Base-by-base conservation (phyloP, 2,113 vertebrate species). In the Platycercus adscitus region DNA sequence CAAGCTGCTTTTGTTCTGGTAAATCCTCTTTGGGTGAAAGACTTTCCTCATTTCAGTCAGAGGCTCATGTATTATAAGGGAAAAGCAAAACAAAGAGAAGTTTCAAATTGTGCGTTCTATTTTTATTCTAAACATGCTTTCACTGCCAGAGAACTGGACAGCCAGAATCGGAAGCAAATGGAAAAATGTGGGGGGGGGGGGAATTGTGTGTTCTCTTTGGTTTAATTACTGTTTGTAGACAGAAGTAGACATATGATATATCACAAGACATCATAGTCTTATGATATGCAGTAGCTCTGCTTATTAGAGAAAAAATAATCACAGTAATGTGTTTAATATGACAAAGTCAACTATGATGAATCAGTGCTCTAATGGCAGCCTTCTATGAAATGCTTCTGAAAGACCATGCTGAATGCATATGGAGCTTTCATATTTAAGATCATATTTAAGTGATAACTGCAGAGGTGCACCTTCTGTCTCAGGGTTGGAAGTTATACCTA, bases 51-150 rank as follows among this genome's bases (percentile, higher is more conserved):
- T 46, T 83, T 83, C 29, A n/a, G 20, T 28, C 28, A 35, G 50
- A 73, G 39, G 66, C 39, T 85, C 11, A 8, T n/a, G 28, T 33
- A 86, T 26, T 55, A 56, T 79, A 92, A 92, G 56, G 61, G 44
- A 58, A 81, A 84, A 71, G 43, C 23, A 81, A 76, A 92, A 55
- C n/a, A 87, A 70, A 71, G 50, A 24, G 72, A 75, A 81, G 71
- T 73, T 94, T 89, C 43, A 81, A 56, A 88, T 71, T 58, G 37
- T 69, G 68, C 33, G 29, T 60, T 95, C 81, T 91, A 9, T 35
- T 95, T 95, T 96, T 94, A 73, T 56, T 91, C 71, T 64, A 91
- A 89, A 77, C 4, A 1, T 69, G 23, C 35, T 87, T 88, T 91
- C 15, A 2, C 28, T 95, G 91, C 71, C 91, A 89, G 81, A 89